These are phyloP conservation scores for Pristionchus mayeri DNA, from an alignment of 2,888 invertebrate genomes.

Conservation along the genomic window DNA sequence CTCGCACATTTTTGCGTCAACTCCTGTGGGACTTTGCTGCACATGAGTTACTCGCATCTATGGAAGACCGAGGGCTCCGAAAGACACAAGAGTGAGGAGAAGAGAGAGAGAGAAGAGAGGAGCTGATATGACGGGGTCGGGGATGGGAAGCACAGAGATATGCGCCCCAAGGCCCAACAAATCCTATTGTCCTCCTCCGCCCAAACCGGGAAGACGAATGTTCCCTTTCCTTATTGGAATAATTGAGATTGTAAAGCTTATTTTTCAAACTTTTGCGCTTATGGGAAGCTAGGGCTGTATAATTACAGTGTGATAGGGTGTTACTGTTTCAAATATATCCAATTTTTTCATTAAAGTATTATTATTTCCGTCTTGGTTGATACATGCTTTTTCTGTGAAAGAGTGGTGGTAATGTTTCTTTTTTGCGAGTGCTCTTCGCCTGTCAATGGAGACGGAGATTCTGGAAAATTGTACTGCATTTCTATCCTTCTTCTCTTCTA, in stretches of 20 bases:
- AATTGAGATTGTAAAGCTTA: too few relatives aligned
- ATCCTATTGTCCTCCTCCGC: constrained; percentile 16
- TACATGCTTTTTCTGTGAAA: neutral
- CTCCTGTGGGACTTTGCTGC: too few relatives aligned
- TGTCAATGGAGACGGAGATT: too few relatives aligned
- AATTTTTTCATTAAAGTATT: neutral
- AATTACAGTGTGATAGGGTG: neutral
- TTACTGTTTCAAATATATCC: neutral
- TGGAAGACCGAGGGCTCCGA: too few relatives aligned
- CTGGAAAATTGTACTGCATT: too few relatives aligned
- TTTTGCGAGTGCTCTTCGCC: too few relatives aligned
- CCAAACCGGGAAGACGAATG: neutral
- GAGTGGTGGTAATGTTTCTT: neutral
- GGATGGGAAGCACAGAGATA: neutral
- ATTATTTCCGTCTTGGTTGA: neutral
- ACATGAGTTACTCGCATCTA: too few relatives aligned
- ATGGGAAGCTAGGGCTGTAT: too few relatives aligned
- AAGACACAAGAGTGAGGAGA: neutral
- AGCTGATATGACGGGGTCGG: neutral
- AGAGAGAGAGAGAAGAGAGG: neutral
- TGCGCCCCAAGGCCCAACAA: constrained; percentile 14
- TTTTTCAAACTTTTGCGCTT: too few relatives aligned
- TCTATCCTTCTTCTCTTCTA: too few relatives aligned
- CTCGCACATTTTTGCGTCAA: too few relatives aligned
- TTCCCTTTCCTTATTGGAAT: neutral